A percentile compares a stretch with the other conserved stretches of the same genome.
Conservation (phyloP, 2,113 vertebrate genomes). For the Paramisgurnus dabryanus region DNA sequence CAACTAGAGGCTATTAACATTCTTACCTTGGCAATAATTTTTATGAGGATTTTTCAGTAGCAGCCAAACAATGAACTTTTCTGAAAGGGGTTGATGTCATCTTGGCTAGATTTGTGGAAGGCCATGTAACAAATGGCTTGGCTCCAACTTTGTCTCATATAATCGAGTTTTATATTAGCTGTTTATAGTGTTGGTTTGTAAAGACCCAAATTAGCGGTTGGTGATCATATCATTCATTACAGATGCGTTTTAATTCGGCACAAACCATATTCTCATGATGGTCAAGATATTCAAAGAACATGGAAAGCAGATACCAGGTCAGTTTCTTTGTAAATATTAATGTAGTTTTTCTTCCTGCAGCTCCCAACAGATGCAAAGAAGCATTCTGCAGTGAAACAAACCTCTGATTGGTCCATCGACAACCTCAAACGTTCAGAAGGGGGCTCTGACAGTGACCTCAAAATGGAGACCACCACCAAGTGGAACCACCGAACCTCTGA, state of each 20-base stretch:
- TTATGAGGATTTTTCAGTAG: constrained; percentile 60
- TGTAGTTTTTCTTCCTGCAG: constrained; percentile 29
- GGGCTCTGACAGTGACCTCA: constrained; percentile 80
- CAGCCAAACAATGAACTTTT: constrained; percentile 54
- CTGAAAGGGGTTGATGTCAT: constrained; percentile 50
- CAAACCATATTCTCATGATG: too few relatives aligned
- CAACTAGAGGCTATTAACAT: constrained; percentile 57
- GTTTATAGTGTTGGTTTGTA: constrained; percentile 19
- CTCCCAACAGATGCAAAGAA: constrained; percentile 84
- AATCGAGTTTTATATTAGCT: not conserved
- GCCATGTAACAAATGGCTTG: constrained; percentile 21
- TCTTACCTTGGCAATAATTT: constrained; percentile 54
- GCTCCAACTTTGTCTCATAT: constrained; percentile 27
- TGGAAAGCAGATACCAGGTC: not conserved
- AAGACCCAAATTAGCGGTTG: not conserved
- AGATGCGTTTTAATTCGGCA: not conserved
- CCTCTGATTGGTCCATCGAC: constrained; percentile 77
- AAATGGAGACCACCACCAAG: constrained; percentile 81
- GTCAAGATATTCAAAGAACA: not conserved
- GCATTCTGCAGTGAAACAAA: constrained; percentile 79
- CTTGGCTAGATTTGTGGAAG: constrained; percentile 78
- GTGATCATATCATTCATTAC: not conserved
- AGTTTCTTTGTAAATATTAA: not conserved
- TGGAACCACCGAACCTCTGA: constrained; percentile 85
- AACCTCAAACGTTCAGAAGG: constrained; percentile 82